Evolutionary conservation across 2,888 invertebrate species (phyloP).

Genomic region (Heliconius cydno): DNA sequence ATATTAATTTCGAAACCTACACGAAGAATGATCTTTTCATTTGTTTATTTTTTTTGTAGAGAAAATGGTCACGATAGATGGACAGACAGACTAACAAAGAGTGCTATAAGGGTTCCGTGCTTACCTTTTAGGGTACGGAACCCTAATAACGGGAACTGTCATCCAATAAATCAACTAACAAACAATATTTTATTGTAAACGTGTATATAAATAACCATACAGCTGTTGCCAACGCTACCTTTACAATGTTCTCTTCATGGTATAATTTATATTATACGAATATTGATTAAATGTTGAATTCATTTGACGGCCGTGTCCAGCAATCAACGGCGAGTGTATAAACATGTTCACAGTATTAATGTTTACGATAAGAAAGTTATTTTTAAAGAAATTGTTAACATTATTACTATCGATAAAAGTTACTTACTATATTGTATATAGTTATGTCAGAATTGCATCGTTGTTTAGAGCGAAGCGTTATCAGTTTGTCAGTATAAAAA

Average conservation of each 20-base stretch:
- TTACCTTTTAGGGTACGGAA: too few species aligned
- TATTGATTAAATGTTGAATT: slow-evolving; percentile 47
- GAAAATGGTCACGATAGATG: too few species aligned
- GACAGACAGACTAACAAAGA: too few species aligned
- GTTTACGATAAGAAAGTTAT: slow-evolving; percentile 36
- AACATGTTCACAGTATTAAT: slow-evolving; percentile 35
- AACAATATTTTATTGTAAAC: too few species aligned
- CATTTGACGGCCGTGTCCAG: slow-evolving; percentile 43
- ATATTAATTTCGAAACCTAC: too few species aligned
- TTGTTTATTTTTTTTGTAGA: too few species aligned
- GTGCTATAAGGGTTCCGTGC: too few species aligned
- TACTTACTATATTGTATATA: background rate
- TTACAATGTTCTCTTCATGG: slow-evolving; percentile 30
- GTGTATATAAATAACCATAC: background rate
- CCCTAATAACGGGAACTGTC: too few species aligned
- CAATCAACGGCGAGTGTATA: slow-evolving; percentile 39
- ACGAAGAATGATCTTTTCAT: too few species aligned
- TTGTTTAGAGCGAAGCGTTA: background rate
- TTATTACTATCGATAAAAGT: slow-evolving; percentile 8
- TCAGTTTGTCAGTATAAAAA: slow-evolving; percentile 11
- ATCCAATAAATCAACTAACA: too few species aligned
- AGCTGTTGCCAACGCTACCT: slow-evolving; percentile 27
- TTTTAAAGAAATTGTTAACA: slow-evolving; percentile 25
- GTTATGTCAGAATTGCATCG: slow-evolving; percentile 12
- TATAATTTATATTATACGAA: slow-evolving; percentile 39